Evolutionary conservation across 2,113 vertebrate genomes (phyloP), one percentile per base, ranked within the genome.

Genomic region (Microcebus murinus): DNA sequence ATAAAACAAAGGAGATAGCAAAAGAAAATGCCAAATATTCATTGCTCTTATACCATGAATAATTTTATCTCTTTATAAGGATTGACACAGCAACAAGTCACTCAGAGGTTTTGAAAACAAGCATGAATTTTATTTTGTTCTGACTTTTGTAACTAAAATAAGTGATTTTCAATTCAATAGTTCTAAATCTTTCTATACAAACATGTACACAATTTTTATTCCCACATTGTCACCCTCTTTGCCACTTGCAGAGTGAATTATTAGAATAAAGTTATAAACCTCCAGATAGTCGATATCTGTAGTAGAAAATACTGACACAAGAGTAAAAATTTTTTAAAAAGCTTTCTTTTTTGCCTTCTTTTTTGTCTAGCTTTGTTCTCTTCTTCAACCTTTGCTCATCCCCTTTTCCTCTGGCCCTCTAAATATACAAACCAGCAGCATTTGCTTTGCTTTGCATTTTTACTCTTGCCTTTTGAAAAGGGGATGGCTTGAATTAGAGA

Each of bases 151-250:
- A 90, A 94, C 63, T 87, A 87, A 96, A 95, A 84, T 97, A 94
- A 96, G 76, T 70, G 82, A 91, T 93, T 96, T 97, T 96, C 81
- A 88, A 96, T 86, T 97, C 67, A 91, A 52, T 95, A 61, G 21
- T 77, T 95, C 94, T 88, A 96, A 96, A 94, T 96, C 65, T 92
- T 95, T 96, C 48, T 83, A 93, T 63, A 87, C 95, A 97, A 88
- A 86, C 91, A 92, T 87, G 52, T 42, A 87, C 81, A 92, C 31
- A 68, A 45, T 84, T 95, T 96, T 96, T 94, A 91, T 97, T 95
- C 74, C 73, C 85, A 86, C 13, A 57, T 79, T 96, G 71, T 42
- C 42, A 91, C 15, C 59, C 59, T 95, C 71, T 96, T 96, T 97
- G 73, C 67, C 71, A 96, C 17, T 97, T 96, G 39, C 36, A 96